Evolutionary conservation across 2,888 invertebrate genomes (phyloP), one percentile per base, ranked within the genome.

Genomic region (Gibbula magus): DNA sequence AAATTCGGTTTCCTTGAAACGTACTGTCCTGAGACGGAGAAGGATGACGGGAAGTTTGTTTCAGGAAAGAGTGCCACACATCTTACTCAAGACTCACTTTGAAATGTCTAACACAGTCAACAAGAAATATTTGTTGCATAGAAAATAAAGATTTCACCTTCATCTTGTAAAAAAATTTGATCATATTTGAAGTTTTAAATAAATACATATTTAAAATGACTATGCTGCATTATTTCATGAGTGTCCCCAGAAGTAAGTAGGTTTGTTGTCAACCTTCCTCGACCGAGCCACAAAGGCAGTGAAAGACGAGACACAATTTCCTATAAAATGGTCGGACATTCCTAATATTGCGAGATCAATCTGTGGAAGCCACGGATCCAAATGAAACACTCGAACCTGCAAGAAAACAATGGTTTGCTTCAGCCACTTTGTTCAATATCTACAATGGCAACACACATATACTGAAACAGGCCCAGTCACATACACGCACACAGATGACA

Each of bases 301-400:
- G 81, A 93, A 93, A 2, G 92, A 92, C 32, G 92, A 92, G 0
- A 92, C 87, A 85, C 93, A 93, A 82, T 92, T 92, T 29, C 92
- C 92, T 51, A 93, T 92, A 84, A 92, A 92, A 77, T 90, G 87
- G 39, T 91, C 87, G 8, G 92, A 84, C 78, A 88, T 88, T 16
- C 87, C 87, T n/a, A 92, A 87, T 25, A 92, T 88, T 35, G 90
- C 89, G 51, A 91, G 81, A 83, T 93, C 92, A n/a, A 92, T 83
- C 79, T 91, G 87, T 35, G 92, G 92, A n/a, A 92, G 81, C 84
- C 87, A 88, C 2, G 92, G 92, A 82, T 92, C 91, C 20, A 88
- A 85, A 77, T 92, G 91, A 80, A 86, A 86, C 16, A 91, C 86
- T 54, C 83, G 82, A 45, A 92, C 91, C 90, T 91, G 82, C 32